These are phyloP conservation scores for Eurytoma adleriae DNA, from an alignment of 2,888 invertebrate species.

Conservation along the genomic window DNA sequence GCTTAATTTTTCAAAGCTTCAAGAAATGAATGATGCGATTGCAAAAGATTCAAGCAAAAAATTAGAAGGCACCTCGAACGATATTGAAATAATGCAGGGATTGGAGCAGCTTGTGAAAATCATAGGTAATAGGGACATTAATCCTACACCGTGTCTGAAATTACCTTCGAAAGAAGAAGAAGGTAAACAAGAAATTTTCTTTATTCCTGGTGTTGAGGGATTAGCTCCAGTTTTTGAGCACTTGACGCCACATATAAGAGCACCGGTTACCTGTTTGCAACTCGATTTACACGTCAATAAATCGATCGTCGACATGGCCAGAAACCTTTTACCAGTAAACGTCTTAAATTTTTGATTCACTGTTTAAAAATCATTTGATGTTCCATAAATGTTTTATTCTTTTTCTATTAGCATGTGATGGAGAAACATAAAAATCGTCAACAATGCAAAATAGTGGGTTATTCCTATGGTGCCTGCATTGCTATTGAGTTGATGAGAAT, in stretches of 20 bases:
- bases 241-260: slow-evolving; percentile 68
- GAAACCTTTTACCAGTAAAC: slow-evolving; percentile 78
- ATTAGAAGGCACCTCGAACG: neutral
- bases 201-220: slow-evolving; percentile 75
- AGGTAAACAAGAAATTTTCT: slow-evolving; percentile 50
- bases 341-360: neutral
- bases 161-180: slow-evolving; percentile 61
- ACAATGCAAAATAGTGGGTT: slow-evolving; percentile 85
- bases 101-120: slow-evolving; percentile 62
- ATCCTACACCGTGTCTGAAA: slow-evolving; percentile 61
- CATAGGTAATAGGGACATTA: slow-evolving; percentile 55
- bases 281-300: slow-evolving; percentile 71
- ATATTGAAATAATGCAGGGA: slow-evolving; percentile 57
- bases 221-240: slow-evolving; percentile 67
- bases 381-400: neutral
- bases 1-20: slow-evolving; percentile 84
- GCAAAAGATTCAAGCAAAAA: neutral
- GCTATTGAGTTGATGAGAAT: slow-evolving; percentile 86
- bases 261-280: slow-evolving; percentile 69
- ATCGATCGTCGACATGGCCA: slow-evolving; percentile 77
- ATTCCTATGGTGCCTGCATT: slow-evolving; percentile 91
- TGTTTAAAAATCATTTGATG: neutral
- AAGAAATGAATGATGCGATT: slow-evolving; percentile 69
- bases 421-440: slow-evolving; percentile 71
- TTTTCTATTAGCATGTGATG: slow-evolving; percentile 78